Base-by-base conservation (phyloP, 2,888 invertebrate species). In the Mythimna loreyi region DNA sequence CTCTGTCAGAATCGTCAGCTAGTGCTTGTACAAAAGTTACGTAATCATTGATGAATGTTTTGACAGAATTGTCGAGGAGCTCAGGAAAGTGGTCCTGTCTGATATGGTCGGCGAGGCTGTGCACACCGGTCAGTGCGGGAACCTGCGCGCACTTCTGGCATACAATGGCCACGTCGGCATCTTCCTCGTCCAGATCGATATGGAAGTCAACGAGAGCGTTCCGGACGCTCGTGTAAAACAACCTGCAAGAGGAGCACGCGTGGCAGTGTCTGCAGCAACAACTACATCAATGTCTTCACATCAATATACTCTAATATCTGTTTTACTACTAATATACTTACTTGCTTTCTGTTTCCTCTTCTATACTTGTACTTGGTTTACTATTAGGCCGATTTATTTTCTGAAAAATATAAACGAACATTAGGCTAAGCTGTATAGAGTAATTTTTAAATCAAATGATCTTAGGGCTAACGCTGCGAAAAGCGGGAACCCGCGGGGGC, bases 11-110 rank as follows among this genome's bases (percentile, higher is more conserved):
- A 19, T 89, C 86, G 1, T 90, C 91, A 0, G 72, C 63, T 9
- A 94, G 84, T 2, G 78, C 75, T 77, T 93, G 92, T 65, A 92
- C 92, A 64, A 93, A 92, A 0, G 91, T 92, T 2, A 94, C 85
- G 70, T 91, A 72, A 9, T 92, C 83, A 60, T 85, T 89, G 33
- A 96, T 87, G 58, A 93, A 94, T 3, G 61, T 67, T 59, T 87
- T 82, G 2, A 91, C 65, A 0, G 64, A 59, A 23, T 55, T 52
- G n/a, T 79, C 67, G 2, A 49, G 49, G 0, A 82, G 56, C n/a
- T 85, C 81, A 1, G 60, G 6, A 5, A 50, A 21, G 72, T 94
- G 95, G 0, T 68, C 55, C 7, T 61, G 43, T 4, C 62, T 63
- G 4, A 94, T 71, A 78, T 95, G 95, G 16, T 86, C 75, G 0